Evolutionary conservation across 2,797 vertebrate species (phyloP), one percentile per base, ranked within the genome.

Genomic region (Enteromius anoplus): DNA sequence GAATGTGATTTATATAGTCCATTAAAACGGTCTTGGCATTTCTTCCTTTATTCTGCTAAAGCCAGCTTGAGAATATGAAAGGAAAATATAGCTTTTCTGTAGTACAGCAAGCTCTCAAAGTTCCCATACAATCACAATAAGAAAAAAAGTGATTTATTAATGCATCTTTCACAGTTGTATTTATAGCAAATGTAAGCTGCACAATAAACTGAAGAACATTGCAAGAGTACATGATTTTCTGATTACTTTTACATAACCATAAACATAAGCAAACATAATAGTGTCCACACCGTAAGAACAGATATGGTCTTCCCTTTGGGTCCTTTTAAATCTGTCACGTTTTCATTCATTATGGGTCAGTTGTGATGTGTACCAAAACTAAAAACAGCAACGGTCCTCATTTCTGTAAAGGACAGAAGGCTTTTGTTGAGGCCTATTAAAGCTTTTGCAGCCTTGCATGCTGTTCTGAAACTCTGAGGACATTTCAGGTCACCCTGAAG

Each of bases 401-500:
- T 81, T 80, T 53, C 69, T 53, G 49, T 62, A 55, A 75, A 84
- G 70, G 62, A 77, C 51, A 42, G 32, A 23, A 78, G 76, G 47
- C 64, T 53, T 86, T 82, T 75, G 62, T 47, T 34, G n/a, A 58
- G 77, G 65, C 49, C 64, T 47, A 78, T 69, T 64, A 64, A 71
- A 5, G 26, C 62, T 84, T 77, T 75, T 17, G 60, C 42, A 21
- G 73, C 78, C 58, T 58, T 32, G 26, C 84, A 29, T 69, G 21
- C 45, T 55, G 70, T 42, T 81, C 55, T 11, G 62, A 80, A 72
- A 75, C 51, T 45, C 62, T 14, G 42, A 80, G 62, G 62, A 84
- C 72, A 55, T 75, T 85, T 64, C 78, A 69, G 21, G 14, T 65
- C 78, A 85, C 82, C 89, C 84, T 21, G 47, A 82, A 87, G 88